These are phyloP conservation scores for Pachyramphus minor DNA, from an alignment of 2,113 vertebrate genomes.

Conservation along the genomic window DNA sequence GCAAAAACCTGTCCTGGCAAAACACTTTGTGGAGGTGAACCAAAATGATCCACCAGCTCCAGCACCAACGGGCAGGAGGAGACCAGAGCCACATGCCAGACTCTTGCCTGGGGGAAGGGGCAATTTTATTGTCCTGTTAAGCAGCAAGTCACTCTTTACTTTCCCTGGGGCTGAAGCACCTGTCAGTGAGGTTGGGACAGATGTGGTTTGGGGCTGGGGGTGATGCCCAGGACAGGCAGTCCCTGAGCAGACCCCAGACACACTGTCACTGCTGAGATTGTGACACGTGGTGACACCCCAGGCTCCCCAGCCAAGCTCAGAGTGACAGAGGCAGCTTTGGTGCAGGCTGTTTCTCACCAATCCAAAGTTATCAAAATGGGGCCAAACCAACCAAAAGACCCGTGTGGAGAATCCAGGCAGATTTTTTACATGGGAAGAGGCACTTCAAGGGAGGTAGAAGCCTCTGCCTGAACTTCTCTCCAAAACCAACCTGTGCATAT, in stretches of 20 bases:
- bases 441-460: neutral
- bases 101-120: neutral
- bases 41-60: neutral
- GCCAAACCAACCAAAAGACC: neutral
- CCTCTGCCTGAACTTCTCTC: neutral
- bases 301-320: neutral
- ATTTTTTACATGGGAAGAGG: neutral
- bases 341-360: neutral
- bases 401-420: fast-evolving
- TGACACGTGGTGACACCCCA: neutral
- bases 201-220: neutral
- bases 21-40: neutral
- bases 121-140: neutral
- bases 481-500: neutral
- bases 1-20: neutral
- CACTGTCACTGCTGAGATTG: neutral
- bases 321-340: neutral
- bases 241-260: neutral
- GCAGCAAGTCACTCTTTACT: neutral
- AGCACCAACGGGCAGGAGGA: neutral
- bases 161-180: neutral
- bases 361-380: neutral
- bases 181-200: neutral
- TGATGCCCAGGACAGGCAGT: neutral
- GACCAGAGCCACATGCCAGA: neutral